A percentile compares a stretch with the other conserved stretches of the same genome.
phyloP scores from a whole-genome alignment of 2,797 vertebrate species.

The Falco peregrinus region DNA sequence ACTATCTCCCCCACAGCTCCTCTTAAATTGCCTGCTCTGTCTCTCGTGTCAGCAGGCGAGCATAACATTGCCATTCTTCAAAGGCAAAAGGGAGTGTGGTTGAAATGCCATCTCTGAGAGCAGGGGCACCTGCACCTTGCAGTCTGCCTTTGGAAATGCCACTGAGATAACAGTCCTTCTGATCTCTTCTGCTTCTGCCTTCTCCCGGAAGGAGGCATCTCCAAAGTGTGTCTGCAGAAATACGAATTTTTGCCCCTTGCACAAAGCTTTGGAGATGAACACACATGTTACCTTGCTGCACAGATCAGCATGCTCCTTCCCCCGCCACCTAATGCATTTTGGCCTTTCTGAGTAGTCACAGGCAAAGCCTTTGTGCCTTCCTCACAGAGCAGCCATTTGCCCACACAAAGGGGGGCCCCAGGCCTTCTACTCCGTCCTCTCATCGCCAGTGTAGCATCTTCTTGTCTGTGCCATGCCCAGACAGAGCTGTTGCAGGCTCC shows the following conservation, averaged over 20 bases:
- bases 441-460: background rate
- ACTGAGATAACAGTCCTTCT: conserved; percentile 24
- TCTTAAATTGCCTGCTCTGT: background rate
- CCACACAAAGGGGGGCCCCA: background rate
- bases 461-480: background rate
- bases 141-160: conserved; percentile 40
- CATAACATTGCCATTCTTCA: background rate
- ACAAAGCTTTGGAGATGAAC: background rate
- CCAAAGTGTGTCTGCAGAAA: background rate
- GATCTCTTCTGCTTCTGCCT: background rate
- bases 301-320: background rate
- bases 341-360: background rate
- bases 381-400: background rate
- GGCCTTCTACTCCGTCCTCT: background rate
- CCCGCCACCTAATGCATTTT: background rate
- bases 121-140: background rate
- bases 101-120: background rate
- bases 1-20: background rate
- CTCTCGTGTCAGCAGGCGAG: background rate
- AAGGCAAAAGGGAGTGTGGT: background rate
- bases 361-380: background rate
- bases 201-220: background rate
- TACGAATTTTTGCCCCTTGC: background rate
- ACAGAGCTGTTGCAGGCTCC: background rate
- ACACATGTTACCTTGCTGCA: background rate